These are phyloP conservation scores for Bergia puertoricense DNA, from an alignment of 92 coral and sea anemone species.

Conservation along the genomic window DNA sequence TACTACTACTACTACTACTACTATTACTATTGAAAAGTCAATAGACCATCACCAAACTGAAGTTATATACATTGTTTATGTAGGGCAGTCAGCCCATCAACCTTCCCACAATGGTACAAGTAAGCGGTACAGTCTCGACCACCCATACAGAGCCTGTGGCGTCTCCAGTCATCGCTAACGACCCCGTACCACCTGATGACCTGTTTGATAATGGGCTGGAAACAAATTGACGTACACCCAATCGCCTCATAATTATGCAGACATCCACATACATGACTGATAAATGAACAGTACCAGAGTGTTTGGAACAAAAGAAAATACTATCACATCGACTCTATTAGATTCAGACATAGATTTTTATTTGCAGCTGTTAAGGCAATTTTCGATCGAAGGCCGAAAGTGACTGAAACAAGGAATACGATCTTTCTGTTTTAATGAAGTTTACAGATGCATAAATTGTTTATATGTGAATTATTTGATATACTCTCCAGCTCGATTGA, in stretches of 20 bases:
- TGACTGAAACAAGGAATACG: neutral
- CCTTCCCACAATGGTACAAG: neutral
- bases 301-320: neutral
- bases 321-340: neutral
- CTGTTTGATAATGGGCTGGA: slow-evolving; percentile 42
- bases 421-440: neutral
- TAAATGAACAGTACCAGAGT: neutral
- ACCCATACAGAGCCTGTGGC: slow-evolving; percentile 15
- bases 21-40: neutral
- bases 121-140: neutral
- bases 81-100: neutral
- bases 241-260: slow-evolving; percentile 15
- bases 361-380: neutral
- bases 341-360: neutral
- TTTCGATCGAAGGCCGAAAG: neutral
- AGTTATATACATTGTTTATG: neutral
- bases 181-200: slow-evolving; percentile 30
- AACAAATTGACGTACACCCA: slow-evolving; percentile 15
- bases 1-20: neutral
- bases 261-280: neutral
- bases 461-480: neutral
- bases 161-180: neutral
- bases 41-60: neutral
- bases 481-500: neutral
- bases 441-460: neutral